phyloP scores from a whole-genome alignment of 2,797 vertebrate genomes.

The Crypturellus tataupa region DNA sequence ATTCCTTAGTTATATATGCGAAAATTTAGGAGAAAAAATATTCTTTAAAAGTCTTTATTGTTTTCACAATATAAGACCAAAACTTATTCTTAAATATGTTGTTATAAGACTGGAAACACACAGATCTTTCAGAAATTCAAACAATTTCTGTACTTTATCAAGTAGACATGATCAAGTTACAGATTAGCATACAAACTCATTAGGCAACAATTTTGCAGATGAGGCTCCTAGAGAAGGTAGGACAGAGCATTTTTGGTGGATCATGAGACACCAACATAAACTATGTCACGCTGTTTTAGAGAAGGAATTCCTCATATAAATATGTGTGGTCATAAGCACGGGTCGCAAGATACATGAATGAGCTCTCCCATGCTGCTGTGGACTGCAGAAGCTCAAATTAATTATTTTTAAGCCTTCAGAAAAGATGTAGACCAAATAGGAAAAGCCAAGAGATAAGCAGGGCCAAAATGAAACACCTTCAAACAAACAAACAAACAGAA shows the following conservation, averaged over 20 bases:
- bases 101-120: background rate
- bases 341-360: background rate
- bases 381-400: background rate
- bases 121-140: background rate
- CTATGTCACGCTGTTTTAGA: constrained; percentile 25
- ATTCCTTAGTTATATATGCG: background rate
- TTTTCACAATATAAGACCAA: background rate
- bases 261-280: constrained; percentile 48
- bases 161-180: background rate
- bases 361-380: background rate
- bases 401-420: background rate
- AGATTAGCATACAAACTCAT: background rate
- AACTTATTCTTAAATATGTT: background rate
- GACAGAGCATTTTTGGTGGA: constrained; percentile 40
- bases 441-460: background rate
- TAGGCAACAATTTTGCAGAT: background rate
- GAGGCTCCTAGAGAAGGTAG: background rate
- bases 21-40: background rate
- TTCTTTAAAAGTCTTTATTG: background rate
- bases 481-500: background rate
- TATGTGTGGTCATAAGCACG: background rate
- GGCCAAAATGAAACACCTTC: background rate
- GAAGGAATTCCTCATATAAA: constrained; percentile 43
- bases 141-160: background rate
- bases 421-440: background rate